Percentiles rank a stretch among this genome's conserved stretches.
Evolutionary conservation across 2,888 invertebrate genomes (phyloP).

Genomic region (Eutolmus rufibarbis): DNA sequence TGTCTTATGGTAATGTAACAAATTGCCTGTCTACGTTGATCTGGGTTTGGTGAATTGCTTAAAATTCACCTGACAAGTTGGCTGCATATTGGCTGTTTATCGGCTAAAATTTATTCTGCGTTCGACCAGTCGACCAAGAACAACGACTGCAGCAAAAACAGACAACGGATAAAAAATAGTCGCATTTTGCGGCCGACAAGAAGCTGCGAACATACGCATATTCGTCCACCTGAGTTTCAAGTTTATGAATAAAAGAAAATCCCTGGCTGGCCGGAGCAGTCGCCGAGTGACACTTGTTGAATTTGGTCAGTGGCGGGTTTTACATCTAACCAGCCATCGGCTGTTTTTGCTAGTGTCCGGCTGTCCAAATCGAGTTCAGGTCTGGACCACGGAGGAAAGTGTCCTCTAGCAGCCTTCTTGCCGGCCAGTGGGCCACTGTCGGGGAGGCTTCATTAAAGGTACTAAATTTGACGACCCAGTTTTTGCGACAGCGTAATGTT

Average conservation of each 20-base stretch:
- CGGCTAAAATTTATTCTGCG: conserved; percentile 14
- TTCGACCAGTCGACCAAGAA: neutral
- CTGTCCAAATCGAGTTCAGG: neutral
- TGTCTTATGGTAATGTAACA: conserved; percentile 39
- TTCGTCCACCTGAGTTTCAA: neutral
- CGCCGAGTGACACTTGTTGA: neutral
- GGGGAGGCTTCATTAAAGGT: conserved; percentile 22
- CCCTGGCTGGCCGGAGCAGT: neutral
- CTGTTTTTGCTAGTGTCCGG: neutral
- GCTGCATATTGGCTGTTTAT: neutral
- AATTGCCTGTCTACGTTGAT: conserved; percentile 20
- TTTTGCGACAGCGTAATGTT: conserved; percentile 25
- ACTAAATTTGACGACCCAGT: conserved; percentile 39
- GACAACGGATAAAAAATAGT: neutral
- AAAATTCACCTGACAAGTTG: conserved; percentile 30
- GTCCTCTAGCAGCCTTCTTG: conserved; percentile 8
- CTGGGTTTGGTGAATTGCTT: conserved; percentile 1
- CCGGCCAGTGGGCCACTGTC: neutral
- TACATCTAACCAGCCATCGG: conserved; percentile 13
- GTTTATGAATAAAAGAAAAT: conserved; percentile 29
- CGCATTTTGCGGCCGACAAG: neutral
- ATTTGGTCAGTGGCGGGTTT: conserved; percentile 5
- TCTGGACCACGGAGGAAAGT: neutral
- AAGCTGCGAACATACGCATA: neutral
- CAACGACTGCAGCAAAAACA: neutral